Conservation (phyloP, 2,888 invertebrate genomes). For the Melieria crassipennis region DNA sequence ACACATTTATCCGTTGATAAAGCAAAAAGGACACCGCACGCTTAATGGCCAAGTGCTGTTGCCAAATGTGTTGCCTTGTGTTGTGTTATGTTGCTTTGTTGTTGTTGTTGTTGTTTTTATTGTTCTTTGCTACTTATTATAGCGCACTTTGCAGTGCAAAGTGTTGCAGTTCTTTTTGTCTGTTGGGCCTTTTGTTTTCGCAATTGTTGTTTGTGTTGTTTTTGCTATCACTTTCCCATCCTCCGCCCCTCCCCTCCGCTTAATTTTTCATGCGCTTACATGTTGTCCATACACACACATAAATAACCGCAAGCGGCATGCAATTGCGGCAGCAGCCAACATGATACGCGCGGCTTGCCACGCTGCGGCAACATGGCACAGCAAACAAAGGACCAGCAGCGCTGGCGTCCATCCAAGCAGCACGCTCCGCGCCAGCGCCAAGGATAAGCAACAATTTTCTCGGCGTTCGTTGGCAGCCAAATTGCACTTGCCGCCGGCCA, state of each 20-base stretch:
- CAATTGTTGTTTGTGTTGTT: background rate
- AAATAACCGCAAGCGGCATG: slow-evolving; percentile 7
- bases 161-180: no score
- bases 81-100: no score
- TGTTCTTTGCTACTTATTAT: no score
- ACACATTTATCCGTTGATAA: background rate
- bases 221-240: background rate
- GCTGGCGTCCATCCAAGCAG: no score
- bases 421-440: no score
- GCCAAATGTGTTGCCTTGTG: background rate
- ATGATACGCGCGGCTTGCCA: slow-evolving; percentile 1
- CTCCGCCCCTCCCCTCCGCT: no score
- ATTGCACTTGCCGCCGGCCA: no score
- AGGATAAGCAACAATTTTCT: no score
- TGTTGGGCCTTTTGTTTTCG: no score
- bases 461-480: no score
- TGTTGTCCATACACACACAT: background rate
- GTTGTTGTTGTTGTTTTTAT: no score
- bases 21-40: background rate
- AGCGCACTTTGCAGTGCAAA: background rate
- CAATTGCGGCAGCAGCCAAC: background rate
- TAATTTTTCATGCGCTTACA: background rate
- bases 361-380: background rate
- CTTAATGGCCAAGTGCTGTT: background rate
- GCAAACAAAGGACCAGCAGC: no score